phyloP scores from a whole-genome alignment of 2,797 vertebrate genomes.

The Jordanella pulchra region DNA sequence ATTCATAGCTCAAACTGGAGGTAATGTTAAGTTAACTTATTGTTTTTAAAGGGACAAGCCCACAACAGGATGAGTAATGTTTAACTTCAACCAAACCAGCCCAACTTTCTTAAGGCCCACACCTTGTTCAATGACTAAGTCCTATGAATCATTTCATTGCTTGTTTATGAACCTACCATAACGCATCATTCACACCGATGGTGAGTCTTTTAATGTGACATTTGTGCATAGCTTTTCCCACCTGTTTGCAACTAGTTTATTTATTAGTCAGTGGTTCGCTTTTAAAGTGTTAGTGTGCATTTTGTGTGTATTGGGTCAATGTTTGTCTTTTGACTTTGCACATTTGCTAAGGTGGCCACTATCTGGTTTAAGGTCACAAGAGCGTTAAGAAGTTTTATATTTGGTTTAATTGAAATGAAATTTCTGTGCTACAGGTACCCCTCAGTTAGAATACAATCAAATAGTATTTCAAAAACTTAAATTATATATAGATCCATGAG shows the following conservation, averaged over 20 bases:
- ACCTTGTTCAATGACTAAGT: conserved; percentile 43
- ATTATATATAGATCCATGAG: neutral
- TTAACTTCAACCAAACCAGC: conserved; percentile 35
- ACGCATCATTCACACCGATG: conserved; percentile 16
- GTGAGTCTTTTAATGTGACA: neutral
- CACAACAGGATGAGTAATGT: conserved; percentile 33
- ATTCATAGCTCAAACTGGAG: neutral
- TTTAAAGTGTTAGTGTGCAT: conserved; percentile 25
- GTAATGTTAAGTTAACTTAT: neutral
- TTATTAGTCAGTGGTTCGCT: conserved; percentile 8
- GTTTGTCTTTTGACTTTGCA: conserved; percentile 11
- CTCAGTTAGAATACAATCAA: neutral
- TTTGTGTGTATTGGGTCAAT: neutral
- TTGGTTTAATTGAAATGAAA: neutral
- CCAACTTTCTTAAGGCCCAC: conserved; percentile 42
- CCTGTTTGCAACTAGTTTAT: conserved; percentile 17
- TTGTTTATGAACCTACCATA: conserved; percentile 34
- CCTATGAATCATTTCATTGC: conserved; percentile 53
- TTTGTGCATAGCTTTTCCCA: conserved; percentile 18
- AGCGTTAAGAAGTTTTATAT: neutral
- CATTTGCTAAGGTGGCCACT: conserved; percentile 48
- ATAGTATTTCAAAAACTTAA: neutral
- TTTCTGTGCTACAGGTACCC: neutral
- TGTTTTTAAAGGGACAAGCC: conserved; percentile 8
- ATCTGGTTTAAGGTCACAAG: conserved; percentile 44